A percentile compares a stretch with the other conserved stretches of the same genome.
These are phyloP conservation scores for Willisornis vidua DNA, from an alignment of 2,113 vertebrate species.

Conservation along the genomic window DNA sequence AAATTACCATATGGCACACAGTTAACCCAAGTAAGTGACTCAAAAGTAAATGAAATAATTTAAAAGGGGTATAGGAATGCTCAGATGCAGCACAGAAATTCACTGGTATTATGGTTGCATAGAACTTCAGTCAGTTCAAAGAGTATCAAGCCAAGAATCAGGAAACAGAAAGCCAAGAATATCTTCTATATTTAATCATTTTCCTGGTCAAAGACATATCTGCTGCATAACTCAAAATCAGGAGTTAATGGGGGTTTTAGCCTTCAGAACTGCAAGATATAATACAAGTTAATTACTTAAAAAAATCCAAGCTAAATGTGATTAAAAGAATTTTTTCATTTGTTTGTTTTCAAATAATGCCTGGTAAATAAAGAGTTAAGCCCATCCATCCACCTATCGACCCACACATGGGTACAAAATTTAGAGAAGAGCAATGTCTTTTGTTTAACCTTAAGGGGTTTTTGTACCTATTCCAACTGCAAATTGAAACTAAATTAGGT, in stretches of 20 bases:
- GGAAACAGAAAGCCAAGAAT: background rate
- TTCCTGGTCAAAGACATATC: background rate
- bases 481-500: background rate
- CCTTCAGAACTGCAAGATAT: background rate
- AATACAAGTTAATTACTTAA: background rate
- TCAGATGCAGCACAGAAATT: background rate
- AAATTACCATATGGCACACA: background rate
- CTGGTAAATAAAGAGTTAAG: background rate
- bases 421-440: background rate
- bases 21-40: background rate
- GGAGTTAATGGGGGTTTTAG: background rate
- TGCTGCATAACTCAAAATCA: background rate
- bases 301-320: background rate
- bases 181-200: background rate
- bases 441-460: background rate
- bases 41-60: background rate
- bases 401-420: background rate
- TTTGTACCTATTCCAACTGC: background rate
- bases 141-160: background rate
- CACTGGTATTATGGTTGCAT: background rate
- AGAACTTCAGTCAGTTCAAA: background rate
- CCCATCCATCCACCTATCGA: background rate
- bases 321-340: background rate
- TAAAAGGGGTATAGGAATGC: background rate
- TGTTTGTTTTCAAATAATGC: background rate